phyloP scores from a whole-genome alignment of 2,113 vertebrate genomes.

The Oryzias javanicus region DNA sequence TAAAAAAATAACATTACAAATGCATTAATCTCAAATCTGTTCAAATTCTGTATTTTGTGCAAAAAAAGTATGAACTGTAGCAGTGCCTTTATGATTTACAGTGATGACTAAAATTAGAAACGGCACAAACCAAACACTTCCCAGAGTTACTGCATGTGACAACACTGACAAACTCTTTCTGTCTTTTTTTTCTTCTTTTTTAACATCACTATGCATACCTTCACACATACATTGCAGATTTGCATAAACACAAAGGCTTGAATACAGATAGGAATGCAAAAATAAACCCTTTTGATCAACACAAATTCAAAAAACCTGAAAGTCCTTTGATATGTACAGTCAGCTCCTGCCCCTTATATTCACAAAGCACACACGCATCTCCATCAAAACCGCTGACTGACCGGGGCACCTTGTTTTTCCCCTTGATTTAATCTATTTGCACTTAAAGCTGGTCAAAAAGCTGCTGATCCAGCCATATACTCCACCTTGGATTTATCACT shows the following conservation, averaged over 20 bases:
- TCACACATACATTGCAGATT: constrained; percentile 6
- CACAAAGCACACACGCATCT: constrained; percentile 12
- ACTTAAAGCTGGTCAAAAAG: constrained; percentile 57
- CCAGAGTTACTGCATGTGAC: too few species aligned
- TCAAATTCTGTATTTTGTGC: too few species aligned
- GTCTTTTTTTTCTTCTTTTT: too few species aligned
- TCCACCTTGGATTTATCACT: constrained; percentile 62
- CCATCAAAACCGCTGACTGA: constrained; percentile 25
- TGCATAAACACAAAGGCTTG: constrained; percentile 10
- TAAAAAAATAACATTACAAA: too few species aligned
- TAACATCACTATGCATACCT: constrained; percentile 16
- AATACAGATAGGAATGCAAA: neutral
- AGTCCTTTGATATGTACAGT: neutral
- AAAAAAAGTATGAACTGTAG: too few species aligned
- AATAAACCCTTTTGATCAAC: neutral
- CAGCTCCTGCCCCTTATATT: constrained; percentile 5
- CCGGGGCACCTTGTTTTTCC: constrained; percentile 20
- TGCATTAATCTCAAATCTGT: too few species aligned
- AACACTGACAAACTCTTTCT: too few species aligned
- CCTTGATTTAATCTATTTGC: constrained; percentile 62
- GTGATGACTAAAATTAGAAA: too few species aligned
- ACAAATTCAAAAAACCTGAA: neutral
- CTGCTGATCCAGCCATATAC: constrained; percentile 56
- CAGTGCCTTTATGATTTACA: too few species aligned
- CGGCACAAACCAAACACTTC: too few species aligned